phyloP scores from a whole-genome alignment of 2,797 vertebrate genomes.

The Graptemys geographica region DNA sequence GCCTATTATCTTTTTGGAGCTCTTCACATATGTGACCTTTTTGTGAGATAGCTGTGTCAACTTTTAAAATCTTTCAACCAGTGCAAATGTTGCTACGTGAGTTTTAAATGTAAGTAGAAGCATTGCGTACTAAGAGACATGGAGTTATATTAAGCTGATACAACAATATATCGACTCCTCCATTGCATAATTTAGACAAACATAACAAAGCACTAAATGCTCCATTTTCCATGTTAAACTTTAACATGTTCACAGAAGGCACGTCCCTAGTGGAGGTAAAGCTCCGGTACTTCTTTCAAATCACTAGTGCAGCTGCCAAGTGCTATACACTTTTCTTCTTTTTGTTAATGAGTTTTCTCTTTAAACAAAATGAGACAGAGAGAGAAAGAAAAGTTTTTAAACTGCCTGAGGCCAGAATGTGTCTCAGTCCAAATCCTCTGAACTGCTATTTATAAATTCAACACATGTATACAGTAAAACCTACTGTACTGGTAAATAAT shows the following conservation, averaged over 20 bases:
- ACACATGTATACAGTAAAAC: conserved; percentile 9
- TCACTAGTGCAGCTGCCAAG: background rate
- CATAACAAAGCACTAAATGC: background rate
- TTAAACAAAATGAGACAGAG: background rate
- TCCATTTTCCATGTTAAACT: background rate
- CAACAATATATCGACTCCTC: background rate
- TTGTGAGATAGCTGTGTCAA: background rate
- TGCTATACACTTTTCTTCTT: background rate
- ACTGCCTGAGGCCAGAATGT: background rate
- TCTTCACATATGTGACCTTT: background rate
- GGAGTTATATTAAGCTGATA: background rate
- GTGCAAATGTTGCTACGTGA: fast-evolving
- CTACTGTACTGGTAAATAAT: conserved; percentile 5
- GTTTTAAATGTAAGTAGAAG: background rate
- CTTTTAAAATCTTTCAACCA: background rate
- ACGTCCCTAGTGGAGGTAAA: background rate
- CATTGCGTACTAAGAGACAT: background rate
- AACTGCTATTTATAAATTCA: conserved; percentile 33
- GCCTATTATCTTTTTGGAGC: background rate
- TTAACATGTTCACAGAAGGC: background rate
- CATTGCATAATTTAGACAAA: background rate
- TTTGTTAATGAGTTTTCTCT: background rate
- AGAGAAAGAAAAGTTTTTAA: background rate
- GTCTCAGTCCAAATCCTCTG: background rate
- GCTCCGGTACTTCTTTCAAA: fast-evolving